Percentiles rank a stretch among this genome's conserved stretches.
These are phyloP conservation scores for Clinocottus analis DNA, from an alignment of 2,113 vertebrate genomes.

Conservation along the genomic window DNA sequence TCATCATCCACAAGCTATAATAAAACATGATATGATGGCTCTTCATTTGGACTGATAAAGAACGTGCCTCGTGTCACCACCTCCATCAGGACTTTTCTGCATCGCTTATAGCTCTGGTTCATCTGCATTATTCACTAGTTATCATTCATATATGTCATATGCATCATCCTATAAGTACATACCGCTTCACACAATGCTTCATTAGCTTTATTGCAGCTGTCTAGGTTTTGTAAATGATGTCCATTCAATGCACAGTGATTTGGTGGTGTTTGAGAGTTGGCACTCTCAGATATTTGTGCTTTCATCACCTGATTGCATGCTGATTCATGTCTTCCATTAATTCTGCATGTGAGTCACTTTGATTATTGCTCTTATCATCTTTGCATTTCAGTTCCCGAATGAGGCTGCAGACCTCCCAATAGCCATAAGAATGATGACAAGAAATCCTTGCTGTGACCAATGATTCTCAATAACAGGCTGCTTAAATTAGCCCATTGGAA, in stretches of 20 bases:
- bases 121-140: not conserved
- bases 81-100: not conserved
- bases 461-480: not conserved
- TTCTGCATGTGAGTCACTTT: constrained; percentile 21
- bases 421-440: not conserved
- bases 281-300: constrained; percentile 16
- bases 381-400: not conserved
- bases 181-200: not conserved
- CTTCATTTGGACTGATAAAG: constrained; percentile 2
- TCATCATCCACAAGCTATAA: not conserved
- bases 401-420: not conserved
- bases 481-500: not conserved
- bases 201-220: constrained; percentile 13
- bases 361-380: constrained; percentile 35
- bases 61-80: not conserved
- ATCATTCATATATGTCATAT: not conserved
- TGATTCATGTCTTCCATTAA: constrained; percentile 30
- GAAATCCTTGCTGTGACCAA: not conserved
- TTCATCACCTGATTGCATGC: not conserved
- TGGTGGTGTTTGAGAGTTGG: not conserved
- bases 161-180: not conserved
- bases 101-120: not conserved
- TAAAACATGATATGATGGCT: not conserved
- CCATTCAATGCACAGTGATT: not conserved
- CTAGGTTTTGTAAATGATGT: not conserved